phyloP scores from a whole-genome alignment of 2,797 vertebrate genomes.

The Prunella strophiata region DNA sequence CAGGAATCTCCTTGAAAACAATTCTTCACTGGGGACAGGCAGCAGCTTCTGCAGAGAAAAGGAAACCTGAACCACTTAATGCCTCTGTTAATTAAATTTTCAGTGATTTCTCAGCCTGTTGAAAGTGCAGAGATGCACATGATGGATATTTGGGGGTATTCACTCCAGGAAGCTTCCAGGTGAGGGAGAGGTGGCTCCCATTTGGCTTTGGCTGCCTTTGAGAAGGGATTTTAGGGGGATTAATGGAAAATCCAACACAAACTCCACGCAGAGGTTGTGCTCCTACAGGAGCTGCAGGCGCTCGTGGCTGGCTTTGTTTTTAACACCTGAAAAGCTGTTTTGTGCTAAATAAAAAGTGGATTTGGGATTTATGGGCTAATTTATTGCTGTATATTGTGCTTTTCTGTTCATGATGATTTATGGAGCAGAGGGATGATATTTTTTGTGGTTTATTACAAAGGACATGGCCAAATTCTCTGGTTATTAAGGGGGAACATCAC shows the following conservation, averaged over 20 bases:
- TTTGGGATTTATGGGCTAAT: background rate
- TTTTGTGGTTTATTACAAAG: background rate
- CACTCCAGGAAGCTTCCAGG: background rate
- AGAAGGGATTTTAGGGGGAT: background rate
- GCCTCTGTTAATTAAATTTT: background rate
- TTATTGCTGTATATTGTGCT: rapidly evolving
- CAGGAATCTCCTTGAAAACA: background rate
- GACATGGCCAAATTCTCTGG: background rate
- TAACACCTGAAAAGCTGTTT: background rate
- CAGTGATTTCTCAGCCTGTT: background rate
- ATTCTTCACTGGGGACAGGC: background rate
- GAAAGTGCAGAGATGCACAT: background rate
- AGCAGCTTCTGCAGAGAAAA: background rate
- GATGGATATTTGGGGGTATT: background rate
- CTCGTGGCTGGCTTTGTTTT: background rate
- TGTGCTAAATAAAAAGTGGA: background rate
- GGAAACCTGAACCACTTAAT: background rate
- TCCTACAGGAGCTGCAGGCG: rapidly evolving
- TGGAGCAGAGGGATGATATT: background rate
- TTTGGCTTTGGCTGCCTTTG: conserved; percentile 36
- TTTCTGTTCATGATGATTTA: background rate
- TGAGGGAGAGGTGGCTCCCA: background rate
- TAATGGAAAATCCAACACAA: background rate
- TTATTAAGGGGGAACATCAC: background rate
- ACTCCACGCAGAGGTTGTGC: background rate